phyloP scores from a whole-genome alignment of 64 coral and sea anemone species.

The Montipora efflorescens region DNA sequence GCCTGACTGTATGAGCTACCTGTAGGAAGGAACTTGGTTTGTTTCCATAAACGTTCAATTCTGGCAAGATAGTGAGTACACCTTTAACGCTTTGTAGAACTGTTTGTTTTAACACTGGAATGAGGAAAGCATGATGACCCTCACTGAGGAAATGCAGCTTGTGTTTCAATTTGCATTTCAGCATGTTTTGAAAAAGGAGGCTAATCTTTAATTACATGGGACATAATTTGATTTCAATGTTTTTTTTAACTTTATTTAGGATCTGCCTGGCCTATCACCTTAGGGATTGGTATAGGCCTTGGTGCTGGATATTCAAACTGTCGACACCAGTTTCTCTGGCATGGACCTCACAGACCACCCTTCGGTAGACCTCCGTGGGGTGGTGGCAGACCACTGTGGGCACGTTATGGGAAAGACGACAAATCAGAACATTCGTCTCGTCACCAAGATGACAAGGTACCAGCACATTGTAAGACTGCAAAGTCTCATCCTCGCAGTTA shows the following conservation, averaged over 20 bases:
- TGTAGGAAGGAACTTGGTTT: too few species aligned
- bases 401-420: constrained; percentile 17
- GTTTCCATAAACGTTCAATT: too few species aligned
- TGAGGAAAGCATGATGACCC: too few species aligned
- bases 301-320: constrained; percentile 97
- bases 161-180: too few species aligned
- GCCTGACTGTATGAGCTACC: too few species aligned
- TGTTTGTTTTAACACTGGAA: too few species aligned
- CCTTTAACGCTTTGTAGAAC: too few species aligned
- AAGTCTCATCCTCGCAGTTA: too few species aligned
- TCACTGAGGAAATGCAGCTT: too few species aligned
- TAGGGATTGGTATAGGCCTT: constrained; percentile 88
- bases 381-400: constrained; percentile 59
- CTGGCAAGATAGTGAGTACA: too few species aligned
- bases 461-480: background rate
- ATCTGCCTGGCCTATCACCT: constrained; percentile 83
- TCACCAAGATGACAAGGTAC: constrained; percentile 10
- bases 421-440: background rate
- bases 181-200: too few species aligned
- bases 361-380: constrained; percentile 27
- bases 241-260: constrained; percentile 53
- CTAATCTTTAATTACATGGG: too few species aligned
- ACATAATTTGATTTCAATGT: background rate
- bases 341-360: constrained; percentile 46
- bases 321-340: constrained; percentile 86